Evolutionary conservation across 1,140 invertebrate species (phyloP).

Genomic region (Helicorthomorpha holstii): DNA sequence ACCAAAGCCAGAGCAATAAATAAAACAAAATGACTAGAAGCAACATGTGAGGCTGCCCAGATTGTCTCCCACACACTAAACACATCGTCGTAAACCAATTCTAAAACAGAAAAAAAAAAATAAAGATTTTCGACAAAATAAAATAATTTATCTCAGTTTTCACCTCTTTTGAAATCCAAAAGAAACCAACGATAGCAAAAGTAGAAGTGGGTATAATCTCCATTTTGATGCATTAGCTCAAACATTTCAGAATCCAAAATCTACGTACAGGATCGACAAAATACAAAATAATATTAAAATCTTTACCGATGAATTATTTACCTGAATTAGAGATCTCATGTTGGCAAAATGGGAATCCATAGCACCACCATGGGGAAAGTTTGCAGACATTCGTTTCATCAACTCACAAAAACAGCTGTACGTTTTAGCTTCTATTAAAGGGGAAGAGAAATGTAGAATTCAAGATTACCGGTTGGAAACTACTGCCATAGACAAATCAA

Average conservation of each 20-base stretch:
- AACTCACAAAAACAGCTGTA: constrained; percentile 79
- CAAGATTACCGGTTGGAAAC: not conserved
- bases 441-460: not conserved
- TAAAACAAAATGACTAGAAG: constrained; percentile 74
- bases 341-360: constrained; percentile 93
- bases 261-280: constrained; percentile 33
- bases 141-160: not conserved
- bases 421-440: constrained; percentile 52
- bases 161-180: constrained; percentile 55
- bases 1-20: constrained; percentile 83
- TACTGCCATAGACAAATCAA: not conserved
- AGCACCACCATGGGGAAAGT: constrained; percentile 81
- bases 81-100: constrained; percentile 77
- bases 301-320: constrained; percentile 10
- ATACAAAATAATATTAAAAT: not conserved
- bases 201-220: constrained; percentile 92
- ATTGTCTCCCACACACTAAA: constrained; percentile 90
- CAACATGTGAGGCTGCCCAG: constrained; percentile 76
- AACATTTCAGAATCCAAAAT: constrained; percentile 86
- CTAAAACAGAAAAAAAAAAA: constrained; percentile 24
- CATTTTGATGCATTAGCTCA: constrained; percentile 82
- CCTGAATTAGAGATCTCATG: constrained; percentile 55
- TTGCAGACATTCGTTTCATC: constrained; percentile 75
- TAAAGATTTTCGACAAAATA: constrained; percentile 4
- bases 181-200: constrained; percentile 91